Conservation (phyloP, 2,797 vertebrate genomes). For the Sitta carolinensis region DNA sequence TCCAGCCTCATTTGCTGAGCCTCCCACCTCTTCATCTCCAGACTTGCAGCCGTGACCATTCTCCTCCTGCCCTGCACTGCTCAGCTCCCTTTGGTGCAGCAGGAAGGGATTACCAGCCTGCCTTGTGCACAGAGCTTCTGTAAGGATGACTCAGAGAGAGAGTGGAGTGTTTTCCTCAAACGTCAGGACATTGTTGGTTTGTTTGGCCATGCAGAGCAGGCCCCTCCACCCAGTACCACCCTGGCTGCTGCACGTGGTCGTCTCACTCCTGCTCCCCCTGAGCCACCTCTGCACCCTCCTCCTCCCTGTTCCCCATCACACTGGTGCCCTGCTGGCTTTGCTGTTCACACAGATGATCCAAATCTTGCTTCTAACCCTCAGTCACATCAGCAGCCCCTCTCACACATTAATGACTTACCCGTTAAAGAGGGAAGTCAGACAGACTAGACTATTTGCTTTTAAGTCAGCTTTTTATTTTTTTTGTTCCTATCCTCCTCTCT, state of each 20-base stretch:
- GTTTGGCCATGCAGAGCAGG: not conserved
- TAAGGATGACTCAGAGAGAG: not conserved
- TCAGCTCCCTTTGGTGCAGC: not conserved
- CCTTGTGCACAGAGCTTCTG: not conserved
- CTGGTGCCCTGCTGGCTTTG: not conserved
- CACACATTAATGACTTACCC: rapidly evolving
- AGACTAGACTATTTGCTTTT: not conserved
- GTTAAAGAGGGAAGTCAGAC: not conserved
- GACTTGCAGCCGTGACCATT: rapidly evolving
- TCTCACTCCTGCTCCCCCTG: not conserved
- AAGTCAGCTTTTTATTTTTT: not conserved
- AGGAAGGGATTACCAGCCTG: not conserved
- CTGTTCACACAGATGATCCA: not conserved
- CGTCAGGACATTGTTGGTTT: rapidly evolving
- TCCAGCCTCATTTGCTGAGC: not conserved
- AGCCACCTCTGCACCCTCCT: not conserved
- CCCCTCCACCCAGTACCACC: rapidly evolving
- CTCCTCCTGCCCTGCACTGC: not conserved
- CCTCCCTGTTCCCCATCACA: not conserved
- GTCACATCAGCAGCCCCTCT: not conserved
- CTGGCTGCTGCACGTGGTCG: rapidly evolving
- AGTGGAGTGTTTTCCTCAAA: not conserved
- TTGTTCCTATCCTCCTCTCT: not conserved
- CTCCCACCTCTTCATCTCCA: not conserved
- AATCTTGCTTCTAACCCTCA: not conserved